Evolutionary conservation across 1,140 invertebrate genomes (phyloP).

Genomic region (Aporrectodea caliginosa): DNA sequence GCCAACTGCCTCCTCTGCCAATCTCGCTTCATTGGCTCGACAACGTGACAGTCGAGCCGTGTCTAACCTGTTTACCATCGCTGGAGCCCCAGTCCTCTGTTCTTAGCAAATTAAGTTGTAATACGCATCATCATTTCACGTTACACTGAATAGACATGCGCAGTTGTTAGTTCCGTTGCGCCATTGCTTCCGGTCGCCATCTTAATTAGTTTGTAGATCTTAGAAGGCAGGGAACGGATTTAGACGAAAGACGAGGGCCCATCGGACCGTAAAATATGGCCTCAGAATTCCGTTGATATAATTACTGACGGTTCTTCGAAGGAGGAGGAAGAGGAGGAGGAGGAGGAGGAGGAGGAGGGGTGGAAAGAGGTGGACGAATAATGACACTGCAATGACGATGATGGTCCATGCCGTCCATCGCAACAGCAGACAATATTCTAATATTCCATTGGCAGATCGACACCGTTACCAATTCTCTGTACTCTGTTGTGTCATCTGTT

Average conservation of each 20-base stretch:
- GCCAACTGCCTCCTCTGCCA: too few species aligned
- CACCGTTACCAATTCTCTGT: too few species aligned
- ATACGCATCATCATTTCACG: background rate
- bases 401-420: too few species aligned
- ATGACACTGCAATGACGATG: too few species aligned
- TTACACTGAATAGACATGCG: background rate
- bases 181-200: background rate
- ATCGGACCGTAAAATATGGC: background rate
- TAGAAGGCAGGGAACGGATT: background rate
- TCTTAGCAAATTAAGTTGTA: slow-evolving; percentile 1
- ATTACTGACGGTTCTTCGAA: too few species aligned
- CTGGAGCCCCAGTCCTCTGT: background rate
- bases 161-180: background rate
- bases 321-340: too few species aligned
- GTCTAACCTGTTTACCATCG: background rate
- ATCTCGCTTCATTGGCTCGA: background rate
- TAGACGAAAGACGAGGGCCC: background rate
- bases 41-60: background rate
- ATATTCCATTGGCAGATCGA: too few species aligned
- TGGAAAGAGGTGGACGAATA: too few species aligned
- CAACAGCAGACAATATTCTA: too few species aligned
- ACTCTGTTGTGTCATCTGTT: too few species aligned
- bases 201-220: slow-evolving; percentile 1
- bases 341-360: too few species aligned
- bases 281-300: background rate